Conservation (phyloP, 2,888 invertebrate genomes). For the Carcina quercana region DNA sequence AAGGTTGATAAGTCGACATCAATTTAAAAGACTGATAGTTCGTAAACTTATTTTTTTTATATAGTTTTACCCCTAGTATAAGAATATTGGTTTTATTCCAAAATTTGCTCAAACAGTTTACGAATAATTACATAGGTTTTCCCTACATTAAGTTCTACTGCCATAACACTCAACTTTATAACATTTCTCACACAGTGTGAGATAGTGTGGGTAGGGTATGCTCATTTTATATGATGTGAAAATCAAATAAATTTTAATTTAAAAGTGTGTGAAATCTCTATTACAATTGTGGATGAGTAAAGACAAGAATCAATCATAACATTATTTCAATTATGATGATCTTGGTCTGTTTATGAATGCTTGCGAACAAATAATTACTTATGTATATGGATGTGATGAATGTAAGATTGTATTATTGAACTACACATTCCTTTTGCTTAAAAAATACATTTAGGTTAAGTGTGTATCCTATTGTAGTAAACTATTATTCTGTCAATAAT, state of each 20-base stretch:
- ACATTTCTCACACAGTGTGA: too few relatives aligned
- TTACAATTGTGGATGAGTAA: too few relatives aligned
- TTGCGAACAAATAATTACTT: conserved; percentile 7
- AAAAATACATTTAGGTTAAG: conserved; percentile 1
- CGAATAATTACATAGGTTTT: conserved; percentile 37
- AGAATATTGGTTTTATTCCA: conserved; percentile 64
- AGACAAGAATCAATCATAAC: too few relatives aligned
- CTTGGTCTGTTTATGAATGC: neutral
- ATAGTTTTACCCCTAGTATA: conserved; percentile 72
- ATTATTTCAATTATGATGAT: neutral
- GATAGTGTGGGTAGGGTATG: too few relatives aligned
- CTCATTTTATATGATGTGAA: too few relatives aligned
- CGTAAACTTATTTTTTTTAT: conserved; percentile 68
- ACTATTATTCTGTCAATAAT: conserved; percentile 1
- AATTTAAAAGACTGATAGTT: conserved; percentile 76
- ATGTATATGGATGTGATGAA: conserved; percentile 11
- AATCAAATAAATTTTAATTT: too few relatives aligned
- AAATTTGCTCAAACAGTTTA: conserved; percentile 67
- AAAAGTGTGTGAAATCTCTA: too few relatives aligned
- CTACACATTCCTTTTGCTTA: neutral
- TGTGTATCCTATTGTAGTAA: conserved; percentile 2
- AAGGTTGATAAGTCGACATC: conserved; percentile 72
- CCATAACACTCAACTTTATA: conserved; percentile 24
- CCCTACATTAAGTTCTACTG: conserved; percentile 48
- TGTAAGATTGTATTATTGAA: conserved; percentile 1